Conservation (phyloP, 2,888 invertebrate genomes). For the Nomada lathburiana region DNA sequence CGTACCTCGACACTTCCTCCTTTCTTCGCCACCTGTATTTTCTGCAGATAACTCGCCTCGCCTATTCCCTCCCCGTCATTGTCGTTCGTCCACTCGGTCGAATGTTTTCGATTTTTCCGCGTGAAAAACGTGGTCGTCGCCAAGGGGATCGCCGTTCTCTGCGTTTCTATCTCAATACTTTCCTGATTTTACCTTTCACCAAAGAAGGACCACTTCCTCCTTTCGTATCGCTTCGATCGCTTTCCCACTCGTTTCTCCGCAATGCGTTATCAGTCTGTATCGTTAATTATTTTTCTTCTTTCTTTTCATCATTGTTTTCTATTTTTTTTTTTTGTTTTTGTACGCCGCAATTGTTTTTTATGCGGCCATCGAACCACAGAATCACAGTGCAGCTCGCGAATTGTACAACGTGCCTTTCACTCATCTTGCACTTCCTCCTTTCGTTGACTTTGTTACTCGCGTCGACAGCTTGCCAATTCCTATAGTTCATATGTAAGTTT, state of each 20-base stretch:
- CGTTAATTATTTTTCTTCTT: not conserved
- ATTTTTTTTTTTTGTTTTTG: too few species aligned
- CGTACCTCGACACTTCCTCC: slow-evolving; percentile 57
- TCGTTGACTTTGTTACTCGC: slow-evolving; percentile 28
- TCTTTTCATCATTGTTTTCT: too few species aligned
- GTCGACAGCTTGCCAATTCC: not conserved
- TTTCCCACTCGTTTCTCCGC: not conserved
- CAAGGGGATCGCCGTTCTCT: too few species aligned
- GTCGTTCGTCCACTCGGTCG: not conserved
- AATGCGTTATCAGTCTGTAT: not conserved
- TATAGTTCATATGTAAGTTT: not conserved
- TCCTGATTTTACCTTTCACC: slow-evolving; percentile 23
- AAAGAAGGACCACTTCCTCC: slow-evolving; percentile 51
- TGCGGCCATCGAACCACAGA: not conserved
- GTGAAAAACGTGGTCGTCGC: not conserved
- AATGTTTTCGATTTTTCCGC: not conserved
- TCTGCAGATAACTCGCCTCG: slow-evolving; percentile 25
- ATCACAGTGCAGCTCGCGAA: not conserved
- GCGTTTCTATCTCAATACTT: not conserved
- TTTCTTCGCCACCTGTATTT: slow-evolving; percentile 49
- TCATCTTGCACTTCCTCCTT: slow-evolving; percentile 49
- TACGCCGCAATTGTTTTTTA: not conserved
- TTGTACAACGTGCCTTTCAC: slow-evolving; percentile 43
- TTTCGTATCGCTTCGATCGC: slow-evolving; percentile 37
- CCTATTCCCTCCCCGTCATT: slow-evolving; percentile 2